These are phyloP conservation scores for Falco peregrinus DNA, from an alignment of 2,797 vertebrate species.

Conservation along the genomic window DNA sequence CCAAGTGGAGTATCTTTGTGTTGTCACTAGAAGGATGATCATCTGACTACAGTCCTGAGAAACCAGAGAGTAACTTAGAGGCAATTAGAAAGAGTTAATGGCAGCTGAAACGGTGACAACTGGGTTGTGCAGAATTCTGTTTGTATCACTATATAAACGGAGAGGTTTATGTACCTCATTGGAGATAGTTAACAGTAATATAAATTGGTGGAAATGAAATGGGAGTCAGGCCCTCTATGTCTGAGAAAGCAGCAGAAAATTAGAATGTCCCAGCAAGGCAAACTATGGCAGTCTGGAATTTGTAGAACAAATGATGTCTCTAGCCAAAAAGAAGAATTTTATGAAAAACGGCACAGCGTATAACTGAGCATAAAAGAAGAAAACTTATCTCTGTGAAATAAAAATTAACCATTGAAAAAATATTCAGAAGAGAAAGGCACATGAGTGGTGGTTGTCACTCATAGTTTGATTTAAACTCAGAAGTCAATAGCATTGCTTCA, in stretches of 20 bases:
- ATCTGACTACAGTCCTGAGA: background rate
- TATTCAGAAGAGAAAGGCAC: background rate
- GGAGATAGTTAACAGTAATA: background rate
- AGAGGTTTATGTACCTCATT: background rate
- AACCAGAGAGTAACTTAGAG: background rate
- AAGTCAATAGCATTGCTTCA: background rate
- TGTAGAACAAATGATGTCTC: background rate
- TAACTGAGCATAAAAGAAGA: background rate
- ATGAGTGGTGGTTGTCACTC: background rate
- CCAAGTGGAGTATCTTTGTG: background rate
- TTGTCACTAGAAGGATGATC: background rate
- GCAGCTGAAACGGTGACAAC: background rate
- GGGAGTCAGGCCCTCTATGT: background rate
- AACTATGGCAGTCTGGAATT: background rate
- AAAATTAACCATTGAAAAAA: background rate
- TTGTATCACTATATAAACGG: background rate
- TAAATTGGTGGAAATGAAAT: background rate
- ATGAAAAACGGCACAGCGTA: accelerated
- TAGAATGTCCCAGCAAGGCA: background rate
- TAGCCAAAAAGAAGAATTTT: background rate
- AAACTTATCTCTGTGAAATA: background rate
- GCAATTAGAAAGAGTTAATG: background rate
- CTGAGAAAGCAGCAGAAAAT: background rate
- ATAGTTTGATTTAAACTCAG: background rate
- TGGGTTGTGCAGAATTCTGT: background rate